These are phyloP conservation scores for Clamator glandarius DNA, from an alignment of 2,797 vertebrate genomes.

Conservation along the genomic window DNA sequence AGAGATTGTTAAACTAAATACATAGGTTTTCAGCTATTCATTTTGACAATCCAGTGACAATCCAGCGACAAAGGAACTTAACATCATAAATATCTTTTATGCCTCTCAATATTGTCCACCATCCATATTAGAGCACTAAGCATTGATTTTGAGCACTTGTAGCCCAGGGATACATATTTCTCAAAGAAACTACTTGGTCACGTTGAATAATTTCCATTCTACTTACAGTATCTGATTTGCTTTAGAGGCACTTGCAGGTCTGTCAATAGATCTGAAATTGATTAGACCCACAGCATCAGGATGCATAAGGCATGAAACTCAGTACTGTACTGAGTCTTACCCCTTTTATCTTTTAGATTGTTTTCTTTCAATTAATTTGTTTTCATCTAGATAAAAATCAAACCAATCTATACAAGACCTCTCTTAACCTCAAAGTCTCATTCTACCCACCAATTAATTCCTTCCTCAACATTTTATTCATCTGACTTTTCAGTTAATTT, in stretches of 20 bases:
- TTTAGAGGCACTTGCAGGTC: constrained; percentile 40
- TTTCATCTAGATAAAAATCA: constrained; percentile 50
- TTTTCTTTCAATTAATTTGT: constrained; percentile 41
- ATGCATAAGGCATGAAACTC: constrained; percentile 19
- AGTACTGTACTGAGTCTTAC: neutral
- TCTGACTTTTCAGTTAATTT: neutral
- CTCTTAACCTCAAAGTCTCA: neutral
- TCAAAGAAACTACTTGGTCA: constrained; percentile 26
- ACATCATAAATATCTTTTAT: constrained; percentile 18
- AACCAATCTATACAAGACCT: constrained; percentile 18
- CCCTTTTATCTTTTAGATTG: neutral
- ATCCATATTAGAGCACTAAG: neutral
- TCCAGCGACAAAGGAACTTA: constrained; percentile 45
- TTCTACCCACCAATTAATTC: constrained; percentile 20
- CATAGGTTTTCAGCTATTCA: neutral
- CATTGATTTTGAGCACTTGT: constrained; percentile 25
- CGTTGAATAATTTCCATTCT: constrained; percentile 41
- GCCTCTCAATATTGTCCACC: neutral
- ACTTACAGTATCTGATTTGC: constrained; percentile 51
- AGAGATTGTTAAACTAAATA: neutral
- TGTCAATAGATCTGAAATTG: constrained; percentile 41
- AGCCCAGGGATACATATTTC: constrained; percentile 38
- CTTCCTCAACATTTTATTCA: neutral
- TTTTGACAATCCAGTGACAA: constrained; percentile 28
- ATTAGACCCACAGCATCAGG: constrained; percentile 10